Evolutionary conservation across 2,797 vertebrate genomes (phyloP).

Genomic region (Sciurus vulgaris): DNA sequence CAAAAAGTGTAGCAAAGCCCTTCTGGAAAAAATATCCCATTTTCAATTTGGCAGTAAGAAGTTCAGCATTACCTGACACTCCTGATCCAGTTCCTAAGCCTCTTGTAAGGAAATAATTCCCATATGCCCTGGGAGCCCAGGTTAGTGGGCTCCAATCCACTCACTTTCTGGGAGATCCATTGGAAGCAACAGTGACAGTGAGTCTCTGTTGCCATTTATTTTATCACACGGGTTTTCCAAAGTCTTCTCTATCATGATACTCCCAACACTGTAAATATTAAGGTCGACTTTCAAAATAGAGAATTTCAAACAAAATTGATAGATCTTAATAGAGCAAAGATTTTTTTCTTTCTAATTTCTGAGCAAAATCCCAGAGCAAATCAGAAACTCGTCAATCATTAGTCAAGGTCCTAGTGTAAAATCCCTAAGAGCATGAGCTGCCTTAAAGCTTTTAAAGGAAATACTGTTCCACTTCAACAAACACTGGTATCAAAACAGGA

Average conservation of each 20-base stretch:
- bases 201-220: not conserved
- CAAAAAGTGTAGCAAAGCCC: not conserved
- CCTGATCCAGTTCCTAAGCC: not conserved
- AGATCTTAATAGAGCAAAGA: not conserved
- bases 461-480: not conserved
- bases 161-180: slow-evolving; percentile 44
- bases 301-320: not conserved
- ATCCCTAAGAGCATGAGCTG: not conserved
- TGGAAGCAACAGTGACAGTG: not conserved
- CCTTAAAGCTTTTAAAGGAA: slow-evolving; percentile 38
- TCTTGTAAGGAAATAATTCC: slow-evolving; percentile 67
- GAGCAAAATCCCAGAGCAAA: slow-evolving; percentile 11
- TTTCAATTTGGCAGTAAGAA: not conserved
- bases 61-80: not conserved
- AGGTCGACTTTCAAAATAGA: accelerated
- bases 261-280: not conserved
- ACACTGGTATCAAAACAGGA: slow-evolving; percentile 3
- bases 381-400: not conserved
- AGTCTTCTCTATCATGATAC: not conserved
- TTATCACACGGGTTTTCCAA: not conserved
- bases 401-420: not conserved
- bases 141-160: not conserved
- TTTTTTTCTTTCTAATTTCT: not conserved
- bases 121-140: not conserved
- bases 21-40: not conserved